These are phyloP conservation scores for Zeus faber DNA, from an alignment of 2,113 vertebrate species.

Conservation along the genomic window DNA sequence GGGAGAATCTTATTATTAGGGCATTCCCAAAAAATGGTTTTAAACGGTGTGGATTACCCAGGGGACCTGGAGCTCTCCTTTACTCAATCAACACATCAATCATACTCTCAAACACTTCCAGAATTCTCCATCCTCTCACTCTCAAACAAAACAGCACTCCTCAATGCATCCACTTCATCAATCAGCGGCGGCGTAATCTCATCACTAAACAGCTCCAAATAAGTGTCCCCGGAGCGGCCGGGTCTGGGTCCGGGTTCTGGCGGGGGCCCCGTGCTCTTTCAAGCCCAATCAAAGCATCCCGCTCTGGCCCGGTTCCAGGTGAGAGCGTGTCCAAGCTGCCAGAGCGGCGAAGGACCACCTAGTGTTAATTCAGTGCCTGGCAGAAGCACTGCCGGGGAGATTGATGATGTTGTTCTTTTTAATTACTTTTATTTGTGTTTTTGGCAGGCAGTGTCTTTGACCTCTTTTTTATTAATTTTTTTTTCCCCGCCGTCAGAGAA, in stretches of 20 bases:
- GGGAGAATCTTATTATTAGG: no score
- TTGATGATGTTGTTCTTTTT: constrained; percentile 65
- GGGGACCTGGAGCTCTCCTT: no score
- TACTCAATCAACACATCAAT: no score
- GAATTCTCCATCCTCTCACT: no score
- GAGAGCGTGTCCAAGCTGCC: constrained; percentile 20
- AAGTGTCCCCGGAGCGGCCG: no score
- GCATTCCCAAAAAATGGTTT: no score
- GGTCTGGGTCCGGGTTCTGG: no score
- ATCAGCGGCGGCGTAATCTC: constrained; percentile 33
- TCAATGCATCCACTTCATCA: constrained; percentile 44
- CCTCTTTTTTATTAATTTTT: constrained; percentile 15
- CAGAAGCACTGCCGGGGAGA: constrained; percentile 37
- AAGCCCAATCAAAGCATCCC: constrained; percentile 34
- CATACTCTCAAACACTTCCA: no score
- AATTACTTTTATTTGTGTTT: constrained; percentile 72
- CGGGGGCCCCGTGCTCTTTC: constrained; percentile 17
- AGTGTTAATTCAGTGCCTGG: constrained; percentile 47
- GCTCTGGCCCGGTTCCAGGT: constrained; percentile 30
- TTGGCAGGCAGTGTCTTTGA: constrained; percentile 43
- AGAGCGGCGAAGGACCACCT: constrained; percentile 29
- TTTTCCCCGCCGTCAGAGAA: constrained; percentile 32
- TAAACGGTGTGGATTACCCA: no score
- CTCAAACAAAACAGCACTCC: no score
- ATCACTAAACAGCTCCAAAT: constrained; percentile 39